These are phyloP conservation scores for Acanthiza pusilla DNA, from an alignment of 2,797 vertebrate species.

Conservation along the genomic window DNA sequence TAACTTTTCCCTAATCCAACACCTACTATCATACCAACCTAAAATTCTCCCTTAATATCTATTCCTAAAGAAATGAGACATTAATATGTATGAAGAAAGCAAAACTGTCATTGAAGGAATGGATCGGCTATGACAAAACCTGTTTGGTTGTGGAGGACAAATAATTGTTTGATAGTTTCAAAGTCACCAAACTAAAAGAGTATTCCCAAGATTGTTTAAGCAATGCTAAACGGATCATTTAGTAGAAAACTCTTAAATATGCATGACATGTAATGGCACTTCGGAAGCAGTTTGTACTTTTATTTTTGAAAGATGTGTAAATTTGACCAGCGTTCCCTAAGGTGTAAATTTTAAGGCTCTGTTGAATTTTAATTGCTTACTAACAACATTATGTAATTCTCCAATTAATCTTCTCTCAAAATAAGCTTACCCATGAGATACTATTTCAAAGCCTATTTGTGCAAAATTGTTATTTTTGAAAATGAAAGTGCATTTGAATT, in stretches of 20 bases:
- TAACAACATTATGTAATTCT: constrained; percentile 42
- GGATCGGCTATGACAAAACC: neutral
- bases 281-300: constrained; percentile 42
- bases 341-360: constrained; percentile 41
- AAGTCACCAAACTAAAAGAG: neutral
- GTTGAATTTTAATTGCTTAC: constrained; percentile 61
- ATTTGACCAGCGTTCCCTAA: neutral
- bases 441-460: constrained; percentile 27
- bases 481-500: constrained; percentile 3
- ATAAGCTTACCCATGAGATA: constrained; percentile 22
- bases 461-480: constrained; percentile 12
- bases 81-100: neutral
- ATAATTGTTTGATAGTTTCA: neutral
- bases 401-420: constrained; percentile 45
- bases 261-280: constrained; percentile 4
- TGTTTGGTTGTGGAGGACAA: neutral
- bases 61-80: neutral
- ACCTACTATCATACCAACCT: neutral
- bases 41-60: neutral
- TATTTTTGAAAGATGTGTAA: constrained; percentile 42
- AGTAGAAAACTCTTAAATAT: constrained; percentile 32
- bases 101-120: neutral
- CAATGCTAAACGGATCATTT: neutral
- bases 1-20: neutral
- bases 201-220: neutral